Conservation (phyloP, 2,113 vertebrate genomes). For the Ctenodactylus gundi region DNA sequence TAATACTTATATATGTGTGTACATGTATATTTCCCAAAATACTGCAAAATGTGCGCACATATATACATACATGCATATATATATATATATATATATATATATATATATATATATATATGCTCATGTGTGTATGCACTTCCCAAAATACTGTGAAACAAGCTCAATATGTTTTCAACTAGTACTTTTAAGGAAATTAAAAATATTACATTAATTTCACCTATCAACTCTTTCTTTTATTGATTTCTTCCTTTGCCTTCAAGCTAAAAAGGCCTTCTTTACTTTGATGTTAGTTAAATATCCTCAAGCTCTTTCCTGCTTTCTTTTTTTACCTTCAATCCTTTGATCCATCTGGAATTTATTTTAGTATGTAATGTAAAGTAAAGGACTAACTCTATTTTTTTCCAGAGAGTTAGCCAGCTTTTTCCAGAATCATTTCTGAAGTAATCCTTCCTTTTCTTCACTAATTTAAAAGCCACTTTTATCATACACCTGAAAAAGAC, state of each 20-base stretch:
- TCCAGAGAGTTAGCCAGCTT: slow-evolving; percentile 47
- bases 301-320: slow-evolving; percentile 19
- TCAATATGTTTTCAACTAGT: not conserved
- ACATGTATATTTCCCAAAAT: no score
- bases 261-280: slow-evolving; percentile 31
- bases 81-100: no score
- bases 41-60: no score
- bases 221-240: not conserved
- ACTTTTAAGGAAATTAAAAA: not conserved
- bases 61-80: no score
- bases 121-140: no score
- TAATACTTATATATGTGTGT: no score
- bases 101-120: no score
- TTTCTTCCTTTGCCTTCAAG: slow-evolving; percentile 18
- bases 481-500: not conserved
- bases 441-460: slow-evolving; percentile 44
- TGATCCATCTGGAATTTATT: slow-evolving; percentile 65
- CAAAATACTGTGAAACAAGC: not conserved
- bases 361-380: slow-evolving; percentile 44
- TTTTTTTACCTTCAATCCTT: slow-evolving; percentile 40
- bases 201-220: not conserved
- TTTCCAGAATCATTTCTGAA: slow-evolving; percentile 45
- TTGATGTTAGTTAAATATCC: slow-evolving; percentile 49
- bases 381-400: slow-evolving; percentile 42
- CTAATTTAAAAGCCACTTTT: slow-evolving; percentile 56